Evolutionary conservation across 2,888 invertebrate genomes (phyloP), one percentile per base, ranked within the genome.

Genomic region (Drosophila flavopinicola): DNA sequence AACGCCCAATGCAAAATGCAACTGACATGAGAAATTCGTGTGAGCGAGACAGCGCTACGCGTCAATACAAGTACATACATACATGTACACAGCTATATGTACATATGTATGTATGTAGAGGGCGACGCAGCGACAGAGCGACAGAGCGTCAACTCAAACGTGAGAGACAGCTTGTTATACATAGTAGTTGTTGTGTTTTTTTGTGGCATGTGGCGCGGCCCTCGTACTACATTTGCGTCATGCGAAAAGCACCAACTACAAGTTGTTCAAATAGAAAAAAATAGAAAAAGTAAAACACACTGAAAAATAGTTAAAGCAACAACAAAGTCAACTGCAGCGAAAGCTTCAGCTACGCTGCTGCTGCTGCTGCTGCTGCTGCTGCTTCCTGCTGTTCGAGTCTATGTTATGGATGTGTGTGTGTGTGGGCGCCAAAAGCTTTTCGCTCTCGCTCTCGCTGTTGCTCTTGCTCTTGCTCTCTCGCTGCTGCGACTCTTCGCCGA

Each of bases 1-100:
- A 87, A 82, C 85, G 87, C 72, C 79, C 82, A 78, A 82, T 83
- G 78, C 78, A 85, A 78, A 75, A 69, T 83, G 83, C 87, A 87
- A 73, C 68, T 71, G 85, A 73, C 75, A 78, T 78, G 72, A 24
- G 67, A 77, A 73, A 73, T 67, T 70, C 37, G 73, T 52, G 63
- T 25, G 39, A 80, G 60, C 24, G 66, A 69, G 69, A 78, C 30
- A 42, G 54, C 42, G 30, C 13, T 23, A 29, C 23, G 3, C 25
- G 25, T 39, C 49, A 4, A 2, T 20, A 20, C 20, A 20, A n/a
- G n/a, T 20, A 20, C 20, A 20, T 20, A 20, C 4, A 4, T 20
- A 20, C 20, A 20, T 20, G 4, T 4, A 20, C 4, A 20, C 20
- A 20, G 2, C 2, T 20, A 20, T 20, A 20, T 4, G 6, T 24